Base-by-base conservation (phyloP, 2,113 vertebrate genomes). In the Lophius piscatorius region DNA sequence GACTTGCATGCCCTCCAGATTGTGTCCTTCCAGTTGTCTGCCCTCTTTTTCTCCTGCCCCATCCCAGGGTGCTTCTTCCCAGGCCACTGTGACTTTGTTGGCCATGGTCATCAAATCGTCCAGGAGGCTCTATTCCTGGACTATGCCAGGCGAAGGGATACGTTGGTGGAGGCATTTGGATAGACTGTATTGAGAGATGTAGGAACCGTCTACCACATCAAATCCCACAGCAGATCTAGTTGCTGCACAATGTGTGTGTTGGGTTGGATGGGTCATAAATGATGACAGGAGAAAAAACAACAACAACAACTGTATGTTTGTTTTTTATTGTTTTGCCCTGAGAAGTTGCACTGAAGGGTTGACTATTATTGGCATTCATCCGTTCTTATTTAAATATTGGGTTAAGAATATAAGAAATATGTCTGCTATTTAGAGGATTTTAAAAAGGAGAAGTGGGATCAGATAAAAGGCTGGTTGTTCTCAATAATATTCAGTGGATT, bases 41-140 rank as follows among this genome's bases (percentile, higher is more conserved):
- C 94, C 22, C 85, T 94, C 65, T 98, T 98, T 87, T 98, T 98
- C 89, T 96, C 96, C 48, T 97, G 91, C 52, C 94, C 94, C 0
- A 84, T 98, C 21, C 96, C 96, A 0, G 96, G 98, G 87, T 89
- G 92, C 62, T 95, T 94, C 62, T 95, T 96, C 63, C 94, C 95
- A 0, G 96, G 96, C 1, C 88, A 67, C 51, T 98, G 94, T 0
- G 96, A 98, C 81, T 94, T 98, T 0, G 49, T 96, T 22, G 95
- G 95, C 34, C 96, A 98, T 0, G 94, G 91, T 3, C 96, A 98
- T 64, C 96, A 98, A 80, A 93, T 98, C 76, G 97, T 98, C 89
- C 95, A 97, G 80, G 94, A 98, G 80, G 96, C 95, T 41, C 88
- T 98, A 54, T 91, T 94, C 41, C 68, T 87, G 80, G 96, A 98